Conservation (phyloP, 2,888 invertebrate genomes). For the Cotesia congregata region DNA sequence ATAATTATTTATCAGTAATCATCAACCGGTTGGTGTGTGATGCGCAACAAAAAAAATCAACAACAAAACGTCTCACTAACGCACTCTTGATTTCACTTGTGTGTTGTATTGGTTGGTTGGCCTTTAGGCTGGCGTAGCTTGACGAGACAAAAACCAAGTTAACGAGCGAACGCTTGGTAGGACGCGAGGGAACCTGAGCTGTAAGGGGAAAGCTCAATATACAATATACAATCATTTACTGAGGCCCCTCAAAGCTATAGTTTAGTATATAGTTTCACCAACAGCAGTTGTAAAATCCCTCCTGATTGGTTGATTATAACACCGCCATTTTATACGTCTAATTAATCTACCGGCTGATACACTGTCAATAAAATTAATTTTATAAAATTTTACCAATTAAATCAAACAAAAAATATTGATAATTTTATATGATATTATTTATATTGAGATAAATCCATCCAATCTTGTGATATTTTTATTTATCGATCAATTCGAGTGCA, state of each 20-base stretch:
- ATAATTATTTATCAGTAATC: not conserved
- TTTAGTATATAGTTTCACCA: slow-evolving; percentile 63
- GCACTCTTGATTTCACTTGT: slow-evolving; percentile 38
- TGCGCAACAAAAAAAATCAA: not conserved
- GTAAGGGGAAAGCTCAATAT: slow-evolving; percentile 58
- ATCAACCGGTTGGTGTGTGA: not conserved
- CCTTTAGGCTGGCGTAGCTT: slow-evolving; percentile 45
- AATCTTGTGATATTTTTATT: not conserved
- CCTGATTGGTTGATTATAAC: slow-evolving; percentile 78
- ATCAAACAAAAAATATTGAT: not conserved
- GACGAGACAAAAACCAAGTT: slow-evolving; percentile 65
- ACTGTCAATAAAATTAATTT: slow-evolving; percentile 8
- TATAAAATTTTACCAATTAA: not conserved
- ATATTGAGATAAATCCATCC: not conserved
- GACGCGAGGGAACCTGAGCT: slow-evolving; percentile 73
- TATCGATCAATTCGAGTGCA: not conserved
- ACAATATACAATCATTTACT: slow-evolving; percentile 59
- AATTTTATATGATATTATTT: not conserved
- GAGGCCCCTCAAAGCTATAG: slow-evolving; percentile 71
- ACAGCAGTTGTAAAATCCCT: slow-evolving; percentile 54
- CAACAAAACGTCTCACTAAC: slow-evolving; percentile 13
- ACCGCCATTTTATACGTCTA: slow-evolving; percentile 77
- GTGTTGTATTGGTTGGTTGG: slow-evolving; percentile 32
- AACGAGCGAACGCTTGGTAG: slow-evolving; percentile 69
- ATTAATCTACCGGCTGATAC: slow-evolving; percentile 1